Base-by-base conservation (phyloP, 2,888 invertebrate species). In the Byasa hedistus region DNA sequence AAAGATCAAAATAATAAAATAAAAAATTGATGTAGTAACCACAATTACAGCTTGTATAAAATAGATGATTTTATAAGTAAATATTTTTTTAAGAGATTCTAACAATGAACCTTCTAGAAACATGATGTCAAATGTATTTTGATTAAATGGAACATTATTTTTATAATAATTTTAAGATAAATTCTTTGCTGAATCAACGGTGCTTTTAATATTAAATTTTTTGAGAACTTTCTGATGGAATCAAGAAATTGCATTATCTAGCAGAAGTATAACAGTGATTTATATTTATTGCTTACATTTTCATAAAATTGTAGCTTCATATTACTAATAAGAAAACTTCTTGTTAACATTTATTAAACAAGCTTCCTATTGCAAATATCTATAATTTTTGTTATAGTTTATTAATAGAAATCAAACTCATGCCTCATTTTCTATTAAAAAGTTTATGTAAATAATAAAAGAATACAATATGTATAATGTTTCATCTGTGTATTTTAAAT, bases 101-200 rank as follows among this genome's bases (percentile, higher is more conserved):
- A 48, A n/a, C 19, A 44, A 44, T 15, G 12, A 39, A 39, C 39
- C 10, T 7, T 48, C n/a, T 48, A 48, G 17, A 48, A 48, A n/a
- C 48, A 39, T 17, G 1, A 15, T 39, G 48, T 48, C n/a, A 48
- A 5, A 48, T n/a, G n/a, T 48, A n/a, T 5, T 48, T n/a, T 54
- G 19, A 22, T n/a, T 19, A 15, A 10, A 59, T 7, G 39, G 23
- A 59, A 64, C 24, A 65, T 64, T 51, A 58, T 63, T 69, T 48
- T 61, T 56, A 64, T 44, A 27, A 68, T 69, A 65, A 61, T 67
- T 69, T 68, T 66, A 66, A 64, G 64, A 66, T 67, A 19, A 63
- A 44, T 48, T 66, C 69, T 73, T 80, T 80, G 89, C 89, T 89
- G 89, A 89, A 89, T 88, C 84, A 73, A 86, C 76, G 89, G 89